Conservation (phyloP, 2,797 vertebrate genomes). For the Halcyon badia region DNA sequence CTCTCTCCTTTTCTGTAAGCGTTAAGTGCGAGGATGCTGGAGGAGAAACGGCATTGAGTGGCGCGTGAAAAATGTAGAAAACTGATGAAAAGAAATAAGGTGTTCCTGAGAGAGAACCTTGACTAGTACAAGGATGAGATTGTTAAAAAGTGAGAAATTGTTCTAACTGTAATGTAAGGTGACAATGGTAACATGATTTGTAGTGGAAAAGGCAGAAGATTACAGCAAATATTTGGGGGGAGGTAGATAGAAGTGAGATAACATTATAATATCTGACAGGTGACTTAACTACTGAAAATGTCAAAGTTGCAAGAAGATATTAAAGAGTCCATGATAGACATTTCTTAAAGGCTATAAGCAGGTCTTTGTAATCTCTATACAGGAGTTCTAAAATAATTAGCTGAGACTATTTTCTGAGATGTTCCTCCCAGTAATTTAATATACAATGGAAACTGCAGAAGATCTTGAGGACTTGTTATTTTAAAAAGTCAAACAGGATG, state of each 20-base stretch:
- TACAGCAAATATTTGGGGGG: background rate
- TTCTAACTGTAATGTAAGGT: background rate
- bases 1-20: background rate
- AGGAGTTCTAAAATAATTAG: background rate
- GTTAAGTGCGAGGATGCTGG: background rate
- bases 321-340: background rate
- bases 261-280: fast-evolving
- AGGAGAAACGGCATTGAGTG: background rate
- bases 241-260: background rate
- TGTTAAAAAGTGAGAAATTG: background rate
- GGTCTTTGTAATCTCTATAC: background rate
- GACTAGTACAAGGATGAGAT: background rate
- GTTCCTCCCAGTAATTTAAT: background rate
- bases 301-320: background rate
- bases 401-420: background rate
- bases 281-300: background rate
- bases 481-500: background rate
- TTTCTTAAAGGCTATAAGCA: background rate
- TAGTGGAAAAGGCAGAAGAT: background rate
- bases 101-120: background rate
- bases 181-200: background rate
- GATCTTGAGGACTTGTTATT: background rate
- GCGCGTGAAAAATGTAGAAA: background rate
- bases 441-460: background rate
- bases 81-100: background rate